phyloP scores from a whole-genome alignment of 2,888 invertebrate genomes.

The Podabrus alpinus region DNA sequence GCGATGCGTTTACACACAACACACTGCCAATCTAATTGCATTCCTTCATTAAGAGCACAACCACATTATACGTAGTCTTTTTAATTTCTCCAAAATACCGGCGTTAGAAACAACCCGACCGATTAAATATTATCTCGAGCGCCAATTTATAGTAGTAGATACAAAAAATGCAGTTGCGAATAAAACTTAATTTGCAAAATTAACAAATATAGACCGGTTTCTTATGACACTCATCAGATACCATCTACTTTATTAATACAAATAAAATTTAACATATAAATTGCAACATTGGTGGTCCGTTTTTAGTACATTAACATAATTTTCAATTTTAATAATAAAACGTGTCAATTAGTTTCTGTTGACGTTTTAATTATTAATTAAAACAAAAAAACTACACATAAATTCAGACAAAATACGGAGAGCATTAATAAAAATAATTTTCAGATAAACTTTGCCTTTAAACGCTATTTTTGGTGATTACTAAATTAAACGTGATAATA shows the following conservation, averaged over 20 bases:
- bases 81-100: not conserved
- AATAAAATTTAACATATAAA: not conserved
- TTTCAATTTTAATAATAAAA: not conserved
- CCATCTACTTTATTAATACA: not conserved
- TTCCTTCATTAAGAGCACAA: conserved; percentile 19
- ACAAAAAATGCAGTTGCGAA: not conserved
- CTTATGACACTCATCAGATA: not conserved
- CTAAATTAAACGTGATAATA: not conserved
- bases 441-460: conserved; percentile 5
- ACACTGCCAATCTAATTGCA: conserved; percentile 22
- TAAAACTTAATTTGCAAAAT: not conserved
- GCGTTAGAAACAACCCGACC: not conserved
- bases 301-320: not conserved
- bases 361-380: not conserved
- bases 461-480: conserved; percentile 18
- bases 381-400: not conserved
- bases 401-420: not conserved
- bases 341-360: not conserved
- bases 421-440: conserved; percentile 1
- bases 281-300: conserved; percentile 1
- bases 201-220: not conserved
- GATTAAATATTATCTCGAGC: not conserved
- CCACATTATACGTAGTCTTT: not conserved
- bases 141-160: not conserved
- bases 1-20: conserved; percentile 21